Conservation (phyloP, 2,797 vertebrate species). For the Epinephelus coioides region DNA sequence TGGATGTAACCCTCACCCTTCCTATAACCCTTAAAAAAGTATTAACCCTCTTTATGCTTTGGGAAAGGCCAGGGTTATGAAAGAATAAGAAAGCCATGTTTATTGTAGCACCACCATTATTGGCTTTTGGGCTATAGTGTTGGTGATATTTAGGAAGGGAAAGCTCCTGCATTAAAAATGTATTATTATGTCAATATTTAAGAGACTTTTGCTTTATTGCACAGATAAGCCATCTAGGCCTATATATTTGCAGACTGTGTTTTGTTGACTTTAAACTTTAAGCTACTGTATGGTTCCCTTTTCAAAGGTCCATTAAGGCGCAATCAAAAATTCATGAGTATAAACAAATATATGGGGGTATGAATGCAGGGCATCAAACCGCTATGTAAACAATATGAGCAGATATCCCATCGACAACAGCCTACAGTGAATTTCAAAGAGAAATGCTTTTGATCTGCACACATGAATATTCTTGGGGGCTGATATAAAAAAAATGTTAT, state of each 20-base stretch:
- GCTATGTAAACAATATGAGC: background rate
- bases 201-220: background rate
- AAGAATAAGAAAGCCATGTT: background rate
- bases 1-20: background rate
- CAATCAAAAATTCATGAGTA: constrained; percentile 55
- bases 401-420: constrained; percentile 39
- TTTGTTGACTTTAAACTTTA: constrained; percentile 20
- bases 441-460: constrained; percentile 33
- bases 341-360: constrained; percentile 30
- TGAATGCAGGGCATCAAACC: constrained; percentile 21
- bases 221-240: background rate
- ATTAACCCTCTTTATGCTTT: background rate
- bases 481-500: constrained; percentile 5
- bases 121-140: background rate
- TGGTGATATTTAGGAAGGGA: background rate
- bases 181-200: background rate
- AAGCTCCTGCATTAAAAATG: background rate
- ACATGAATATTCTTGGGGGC: constrained; percentile 39
- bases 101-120: background rate
- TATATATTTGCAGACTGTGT: background rate
- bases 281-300: constrained; percentile 2
- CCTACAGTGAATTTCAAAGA: constrained; percentile 29
- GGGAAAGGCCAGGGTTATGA: background rate
- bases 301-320: constrained; percentile 42
- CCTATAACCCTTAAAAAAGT: background rate